A percentile compares a stretch with the other conserved stretches of the same genome.
phyloP scores from a whole-genome alignment of 2,113 vertebrate species.

The Desmodus rotundus region DNA sequence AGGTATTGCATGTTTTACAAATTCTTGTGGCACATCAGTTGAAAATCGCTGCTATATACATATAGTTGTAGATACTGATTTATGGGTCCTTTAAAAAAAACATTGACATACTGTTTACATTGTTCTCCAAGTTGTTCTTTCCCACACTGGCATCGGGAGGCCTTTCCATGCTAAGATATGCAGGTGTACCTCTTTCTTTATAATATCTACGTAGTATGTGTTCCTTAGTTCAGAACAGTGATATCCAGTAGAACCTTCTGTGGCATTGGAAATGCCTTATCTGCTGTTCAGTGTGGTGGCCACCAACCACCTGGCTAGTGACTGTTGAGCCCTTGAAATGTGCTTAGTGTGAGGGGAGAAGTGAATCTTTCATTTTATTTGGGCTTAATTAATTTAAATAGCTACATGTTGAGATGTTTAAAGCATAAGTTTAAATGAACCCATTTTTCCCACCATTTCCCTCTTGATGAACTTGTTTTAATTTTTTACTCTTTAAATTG shows the following conservation, averaged over 20 bases:
- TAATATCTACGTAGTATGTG: not conserved
- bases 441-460: not conserved
- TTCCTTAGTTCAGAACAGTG: not conserved
- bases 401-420: not conserved
- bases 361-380: not conserved
- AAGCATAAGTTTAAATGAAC: not conserved
- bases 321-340: not conserved
- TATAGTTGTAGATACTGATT: not conserved
- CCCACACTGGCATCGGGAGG: not conserved
- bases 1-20: not conserved
- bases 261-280: not conserved
- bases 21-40: not conserved
- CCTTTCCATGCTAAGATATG: not conserved
- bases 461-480: not conserved
- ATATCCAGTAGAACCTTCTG: not conserved
- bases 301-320: not conserved
- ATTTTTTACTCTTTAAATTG: not conserved
- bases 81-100: not conserved
- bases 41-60: not conserved
- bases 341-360: not conserved
- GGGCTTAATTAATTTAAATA: not conserved
- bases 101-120: not conserved
- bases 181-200: not conserved
- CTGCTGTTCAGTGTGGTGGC: not conserved
- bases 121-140: not conserved